Base-by-base conservation (phyloP, 2,113 vertebrate genomes). In the Pavo muticus region DNA sequence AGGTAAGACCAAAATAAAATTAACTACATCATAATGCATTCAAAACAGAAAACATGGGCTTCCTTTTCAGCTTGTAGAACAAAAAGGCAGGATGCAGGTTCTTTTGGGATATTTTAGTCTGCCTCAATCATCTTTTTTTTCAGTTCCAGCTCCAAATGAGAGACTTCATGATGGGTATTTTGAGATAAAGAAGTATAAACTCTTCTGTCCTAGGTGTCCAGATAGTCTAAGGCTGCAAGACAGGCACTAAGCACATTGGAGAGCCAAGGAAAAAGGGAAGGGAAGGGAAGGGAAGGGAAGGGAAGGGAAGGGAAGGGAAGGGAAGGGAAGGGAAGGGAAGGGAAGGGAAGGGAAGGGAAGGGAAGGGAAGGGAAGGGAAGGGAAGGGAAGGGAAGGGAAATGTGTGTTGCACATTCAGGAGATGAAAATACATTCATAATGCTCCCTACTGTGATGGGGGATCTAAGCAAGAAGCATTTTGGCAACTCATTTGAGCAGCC, bases 1-100 rank as follows among this genome's bases (percentile, higher is more conserved):
- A 93, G 56, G 60, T 60, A 87, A 68, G 69, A 65, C 67, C 89
- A 87, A 93, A 95, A 91, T 78, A 92, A 92, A 95, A 85, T 37
- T 50, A 35, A 89, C 87, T 87, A 24, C 42, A 89, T 25, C 27
- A 63, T 79, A 89, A 82, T 21, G 14, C 18, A 29, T 87, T 94
- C 40, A 25, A 82, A 93, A 84, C 67, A 75, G 82, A 54, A 94
- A 91, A 54, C 3, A 25, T 47, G 37, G 24, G 59, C 81, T 91
- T 96, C 91, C 81, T 87, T 91, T 83, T 69, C 19, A 84, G 65
- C 20, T 82, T 76, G 20, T 65, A 52, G 52, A 89, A 89, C 30
- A 94, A 93, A 95, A 93, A 84, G 11, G 8, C 81, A 79, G 81
- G 70, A 89, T 84, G 44, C 40, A 89, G 91, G 87, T 10, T 20